phyloP scores from a whole-genome alignment of 2,888 invertebrate genomes.

The Orchesellides sinensis region DNA sequence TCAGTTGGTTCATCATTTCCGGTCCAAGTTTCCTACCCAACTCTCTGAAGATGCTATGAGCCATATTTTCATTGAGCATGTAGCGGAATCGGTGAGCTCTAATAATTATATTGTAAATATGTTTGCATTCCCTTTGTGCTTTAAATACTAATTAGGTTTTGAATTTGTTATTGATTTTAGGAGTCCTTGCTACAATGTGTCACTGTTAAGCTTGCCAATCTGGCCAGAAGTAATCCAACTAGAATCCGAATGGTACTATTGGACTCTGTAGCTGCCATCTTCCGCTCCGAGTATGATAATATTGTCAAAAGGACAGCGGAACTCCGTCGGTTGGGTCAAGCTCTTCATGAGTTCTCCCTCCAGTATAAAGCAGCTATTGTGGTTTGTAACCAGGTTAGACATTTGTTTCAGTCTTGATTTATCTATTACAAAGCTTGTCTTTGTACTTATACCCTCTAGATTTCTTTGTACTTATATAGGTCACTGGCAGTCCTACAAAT shows the following conservation, averaged over 20 bases:
- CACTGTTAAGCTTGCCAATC: conserved; percentile 1
- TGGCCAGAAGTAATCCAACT: conserved; percentile 76
- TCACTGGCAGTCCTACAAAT: conserved; percentile 58
- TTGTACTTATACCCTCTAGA: not conserved
- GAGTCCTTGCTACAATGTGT: conserved; percentile 24
- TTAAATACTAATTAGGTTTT: conserved; percentile 47
- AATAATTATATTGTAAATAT: too few species aligned
- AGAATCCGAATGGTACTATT: conserved; percentile 83
- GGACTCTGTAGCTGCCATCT: conserved; percentile 86
- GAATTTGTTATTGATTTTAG: conserved; percentile 12
- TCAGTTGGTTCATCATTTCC: conserved; percentile 62
- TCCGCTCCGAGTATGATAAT: conserved; percentile 80
- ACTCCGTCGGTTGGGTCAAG: conserved; percentile 80
- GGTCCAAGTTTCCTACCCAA: conserved; percentile 30
- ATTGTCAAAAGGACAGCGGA: conserved; percentile 79
- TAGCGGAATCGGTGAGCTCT: conserved; percentile 80
- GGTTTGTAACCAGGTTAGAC: conserved; percentile 84
- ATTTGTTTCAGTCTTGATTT: not conserved
- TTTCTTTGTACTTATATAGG: conserved; percentile 63
- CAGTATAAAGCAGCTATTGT: conserved; percentile 81
- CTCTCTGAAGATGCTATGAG: conserved; percentile 76
- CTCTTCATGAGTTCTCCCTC: conserved; percentile 80
- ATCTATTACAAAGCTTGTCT: not conserved
- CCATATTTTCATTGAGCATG: conserved; percentile 83
- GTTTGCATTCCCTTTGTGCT: too few species aligned